Conservation (phyloP, 2,113 vertebrate genomes). For the Indicator indicator region DNA sequence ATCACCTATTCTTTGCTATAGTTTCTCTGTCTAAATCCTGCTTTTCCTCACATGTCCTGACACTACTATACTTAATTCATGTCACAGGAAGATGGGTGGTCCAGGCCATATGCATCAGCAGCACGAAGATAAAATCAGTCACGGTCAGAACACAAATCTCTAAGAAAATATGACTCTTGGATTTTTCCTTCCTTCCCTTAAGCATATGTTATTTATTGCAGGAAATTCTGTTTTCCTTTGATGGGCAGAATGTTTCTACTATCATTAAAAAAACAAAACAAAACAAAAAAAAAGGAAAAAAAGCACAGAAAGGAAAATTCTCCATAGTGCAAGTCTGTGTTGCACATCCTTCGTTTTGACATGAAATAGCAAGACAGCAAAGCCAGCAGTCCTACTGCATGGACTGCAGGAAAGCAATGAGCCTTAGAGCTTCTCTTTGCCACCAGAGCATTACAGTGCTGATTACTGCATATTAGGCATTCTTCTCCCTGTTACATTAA, state of each 20-base stretch:
- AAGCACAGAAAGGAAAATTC: neutral
- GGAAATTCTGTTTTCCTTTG: neutral
- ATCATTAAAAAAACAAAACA: neutral
- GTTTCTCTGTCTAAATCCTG: slow-evolving; percentile 33
- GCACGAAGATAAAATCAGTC: neutral
- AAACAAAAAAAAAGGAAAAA: neutral
- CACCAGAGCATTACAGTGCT: neutral
- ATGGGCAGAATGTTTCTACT: neutral
- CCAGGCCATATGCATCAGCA: neutral
- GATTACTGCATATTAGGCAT: neutral
- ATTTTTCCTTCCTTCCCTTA: neutral
- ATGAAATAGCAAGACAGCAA: neutral
- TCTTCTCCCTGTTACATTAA: neutral
- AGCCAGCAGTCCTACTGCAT: neutral
- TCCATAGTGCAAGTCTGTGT: neutral
- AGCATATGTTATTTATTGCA: neutral
- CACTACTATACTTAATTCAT: neutral
- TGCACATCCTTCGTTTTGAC: neutral
- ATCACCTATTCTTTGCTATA: neutral
- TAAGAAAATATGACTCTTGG: neutral
- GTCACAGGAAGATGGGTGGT: slow-evolving; percentile 44
- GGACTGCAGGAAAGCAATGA: neutral
- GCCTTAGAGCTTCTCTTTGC: neutral
- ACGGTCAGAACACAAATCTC: neutral
- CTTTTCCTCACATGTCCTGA: neutral